Conservation (phyloP, 37 sponge, comb jelly and placozoan genomes). For the Bolinopsis microptera region DNA sequence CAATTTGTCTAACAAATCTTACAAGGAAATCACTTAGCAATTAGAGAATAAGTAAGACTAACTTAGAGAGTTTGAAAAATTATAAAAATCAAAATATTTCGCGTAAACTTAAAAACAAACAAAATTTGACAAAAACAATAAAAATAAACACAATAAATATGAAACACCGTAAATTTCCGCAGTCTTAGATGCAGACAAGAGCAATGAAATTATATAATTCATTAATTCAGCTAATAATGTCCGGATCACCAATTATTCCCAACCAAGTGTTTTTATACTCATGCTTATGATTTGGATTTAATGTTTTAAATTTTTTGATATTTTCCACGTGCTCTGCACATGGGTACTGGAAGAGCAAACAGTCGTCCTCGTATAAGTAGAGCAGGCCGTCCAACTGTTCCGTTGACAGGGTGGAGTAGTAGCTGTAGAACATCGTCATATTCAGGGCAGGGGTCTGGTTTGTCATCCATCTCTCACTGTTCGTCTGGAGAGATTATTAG, state of each 20-base stretch:
- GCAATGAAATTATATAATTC: too few species aligned
- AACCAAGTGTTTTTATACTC: background rate
- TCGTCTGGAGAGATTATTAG: background rate
- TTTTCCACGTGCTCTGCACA: background rate
- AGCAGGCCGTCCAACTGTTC: background rate
- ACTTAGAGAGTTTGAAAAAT: too few species aligned
- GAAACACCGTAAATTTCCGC: too few species aligned
- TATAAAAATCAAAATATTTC: too few species aligned
- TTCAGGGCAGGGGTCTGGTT: background rate
- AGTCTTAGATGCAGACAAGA: too few species aligned
- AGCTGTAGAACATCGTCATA: background rate
- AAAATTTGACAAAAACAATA: too few species aligned
- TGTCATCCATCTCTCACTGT: background rate
- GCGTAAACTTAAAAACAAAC: too few species aligned
- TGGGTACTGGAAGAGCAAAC: background rate
- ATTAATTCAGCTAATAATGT: background rate
- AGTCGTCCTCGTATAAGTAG: background rate
- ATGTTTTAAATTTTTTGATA: background rate
- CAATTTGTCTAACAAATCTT: too few species aligned
- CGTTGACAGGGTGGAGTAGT: background rate
- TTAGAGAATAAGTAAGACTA: too few species aligned
- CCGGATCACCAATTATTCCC: background rate
- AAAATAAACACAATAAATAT: too few species aligned
- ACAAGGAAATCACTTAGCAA: too few species aligned
- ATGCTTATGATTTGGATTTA: background rate